Conservation (phyloP, 2,113 vertebrate genomes). For the Protobothrops mucrosquamatus region DNA sequence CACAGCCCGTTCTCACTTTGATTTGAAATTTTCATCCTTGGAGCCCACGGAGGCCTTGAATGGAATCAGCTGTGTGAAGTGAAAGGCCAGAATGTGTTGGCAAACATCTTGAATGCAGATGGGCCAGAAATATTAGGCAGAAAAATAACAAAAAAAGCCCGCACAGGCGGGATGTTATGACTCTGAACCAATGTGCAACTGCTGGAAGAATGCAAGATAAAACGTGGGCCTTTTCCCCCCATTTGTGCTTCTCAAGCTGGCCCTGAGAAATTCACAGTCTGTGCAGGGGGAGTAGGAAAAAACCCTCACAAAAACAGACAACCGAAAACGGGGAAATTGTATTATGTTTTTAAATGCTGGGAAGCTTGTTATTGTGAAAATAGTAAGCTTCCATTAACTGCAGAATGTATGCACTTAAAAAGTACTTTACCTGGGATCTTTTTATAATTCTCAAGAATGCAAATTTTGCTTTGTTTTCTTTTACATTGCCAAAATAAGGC, state of each 20-base stretch:
- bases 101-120: neutral
- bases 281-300: constrained; percentile 2
- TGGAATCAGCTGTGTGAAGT: neutral
- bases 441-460: neutral
- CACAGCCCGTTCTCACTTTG: neutral
- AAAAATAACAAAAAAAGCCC: neutral
- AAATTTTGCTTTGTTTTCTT: neutral
- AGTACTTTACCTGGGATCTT: accelerated
- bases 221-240: constrained; percentile 24
- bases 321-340: neutral
- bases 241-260: constrained; percentile 15
- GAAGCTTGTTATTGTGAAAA: constrained; percentile 15
- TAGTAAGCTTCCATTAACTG: neutral
- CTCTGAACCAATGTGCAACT: constrained; percentile 24
- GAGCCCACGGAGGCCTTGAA: neutral
- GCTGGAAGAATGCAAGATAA: constrained; percentile 35
- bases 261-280: neutral
- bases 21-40: neutral
- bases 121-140: neutral
- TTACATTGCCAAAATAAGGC: neutral
- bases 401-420: neutral
- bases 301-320: neutral
- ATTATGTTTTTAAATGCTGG: neutral
- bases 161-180: constrained; percentile 24
- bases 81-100: constrained; percentile 5